Evolutionary conservation across 2,888 invertebrate genomes (phyloP).

Genomic region (Crematogaster levior): DNA sequence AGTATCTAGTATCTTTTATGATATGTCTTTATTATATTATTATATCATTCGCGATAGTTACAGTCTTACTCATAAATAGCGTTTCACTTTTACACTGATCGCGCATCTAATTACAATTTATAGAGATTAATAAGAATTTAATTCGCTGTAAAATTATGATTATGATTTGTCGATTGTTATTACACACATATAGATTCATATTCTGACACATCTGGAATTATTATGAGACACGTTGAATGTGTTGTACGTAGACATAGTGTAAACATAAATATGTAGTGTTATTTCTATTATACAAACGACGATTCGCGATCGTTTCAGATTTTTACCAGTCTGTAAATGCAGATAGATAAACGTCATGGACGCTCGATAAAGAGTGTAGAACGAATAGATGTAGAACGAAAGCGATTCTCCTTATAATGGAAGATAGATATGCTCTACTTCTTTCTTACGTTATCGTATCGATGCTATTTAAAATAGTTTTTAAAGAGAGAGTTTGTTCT

Average conservation of each 20-base stretch:
- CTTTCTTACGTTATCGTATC: conserved; percentile 46
- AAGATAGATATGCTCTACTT: conserved; percentile 51
- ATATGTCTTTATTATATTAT: conserved; percentile 85
- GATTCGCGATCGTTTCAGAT: conserved; percentile 34
- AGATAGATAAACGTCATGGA: conserved; percentile 31
- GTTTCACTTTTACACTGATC: conserved; percentile 69
- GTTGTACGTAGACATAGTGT: conserved; percentile 54
- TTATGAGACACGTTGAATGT: conserved; percentile 52
- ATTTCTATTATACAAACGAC: conserved; percentile 53
- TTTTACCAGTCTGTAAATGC: conserved; percentile 50
- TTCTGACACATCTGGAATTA: conserved; percentile 53
- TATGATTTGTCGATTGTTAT: conserved; percentile 54
- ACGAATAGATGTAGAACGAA: conserved; percentile 46
- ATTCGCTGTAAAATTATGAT: conserved; percentile 52
- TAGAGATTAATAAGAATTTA: conserved; percentile 55
- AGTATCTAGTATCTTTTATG: conserved; percentile 81
- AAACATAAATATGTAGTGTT: conserved; percentile 56
- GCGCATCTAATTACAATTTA: conserved; percentile 54
- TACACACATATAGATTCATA: conserved; percentile 56
- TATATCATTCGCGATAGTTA: conserved; percentile 79
- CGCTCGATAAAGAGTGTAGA: conserved; percentile 45
- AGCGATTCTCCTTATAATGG: conserved; percentile 36
- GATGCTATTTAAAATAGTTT: conserved; percentile 47
- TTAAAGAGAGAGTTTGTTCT: conserved; percentile 39
- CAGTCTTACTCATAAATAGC: conserved; percentile 79